Conservation (phyloP, 2,113 vertebrate genomes). For the Ia io region DNA sequence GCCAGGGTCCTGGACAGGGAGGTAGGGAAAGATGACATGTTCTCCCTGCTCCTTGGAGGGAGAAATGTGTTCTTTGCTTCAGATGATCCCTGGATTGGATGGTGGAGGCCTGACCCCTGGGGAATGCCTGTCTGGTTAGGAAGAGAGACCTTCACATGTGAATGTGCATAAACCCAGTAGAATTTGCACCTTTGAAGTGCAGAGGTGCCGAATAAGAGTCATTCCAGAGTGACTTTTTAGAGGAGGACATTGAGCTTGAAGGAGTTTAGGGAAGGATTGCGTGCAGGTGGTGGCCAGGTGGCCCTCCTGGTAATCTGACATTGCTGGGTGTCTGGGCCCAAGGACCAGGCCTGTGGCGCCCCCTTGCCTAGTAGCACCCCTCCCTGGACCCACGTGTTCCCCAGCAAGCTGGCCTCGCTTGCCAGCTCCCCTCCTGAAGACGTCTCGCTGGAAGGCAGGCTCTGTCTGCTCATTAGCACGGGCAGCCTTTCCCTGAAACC, state of each 20-base stretch:
- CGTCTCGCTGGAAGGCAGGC: constrained; percentile 65
- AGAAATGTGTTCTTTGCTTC: background rate
- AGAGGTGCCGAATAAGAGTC: background rate
- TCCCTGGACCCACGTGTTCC: background rate
- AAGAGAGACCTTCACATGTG: background rate
- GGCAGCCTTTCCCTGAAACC: constrained; percentile 69
- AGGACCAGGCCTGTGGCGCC: background rate
- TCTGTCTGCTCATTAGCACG: constrained; percentile 71
- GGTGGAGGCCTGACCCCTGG: background rate
- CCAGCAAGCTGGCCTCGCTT: constrained; percentile 7
- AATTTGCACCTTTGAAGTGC: background rate
- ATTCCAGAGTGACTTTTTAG: background rate
- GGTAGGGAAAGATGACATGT: background rate
- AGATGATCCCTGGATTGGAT: background rate
- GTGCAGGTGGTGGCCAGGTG: background rate
- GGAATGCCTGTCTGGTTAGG: background rate
- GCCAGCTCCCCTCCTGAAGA: constrained; percentile 67
- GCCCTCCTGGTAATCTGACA: background rate
- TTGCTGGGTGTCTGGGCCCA: background rate
- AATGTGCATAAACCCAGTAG: background rate
- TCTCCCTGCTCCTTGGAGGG: background rate
- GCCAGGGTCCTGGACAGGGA: background rate
- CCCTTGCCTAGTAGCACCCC: background rate
- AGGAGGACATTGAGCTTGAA: background rate
- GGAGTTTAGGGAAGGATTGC: background rate